A percentile compares a stretch with the other conserved stretches of the same genome.
Evolutionary conservation across 2,797 vertebrate species (phyloP).

Genomic region (Mallotus villosus): DNA sequence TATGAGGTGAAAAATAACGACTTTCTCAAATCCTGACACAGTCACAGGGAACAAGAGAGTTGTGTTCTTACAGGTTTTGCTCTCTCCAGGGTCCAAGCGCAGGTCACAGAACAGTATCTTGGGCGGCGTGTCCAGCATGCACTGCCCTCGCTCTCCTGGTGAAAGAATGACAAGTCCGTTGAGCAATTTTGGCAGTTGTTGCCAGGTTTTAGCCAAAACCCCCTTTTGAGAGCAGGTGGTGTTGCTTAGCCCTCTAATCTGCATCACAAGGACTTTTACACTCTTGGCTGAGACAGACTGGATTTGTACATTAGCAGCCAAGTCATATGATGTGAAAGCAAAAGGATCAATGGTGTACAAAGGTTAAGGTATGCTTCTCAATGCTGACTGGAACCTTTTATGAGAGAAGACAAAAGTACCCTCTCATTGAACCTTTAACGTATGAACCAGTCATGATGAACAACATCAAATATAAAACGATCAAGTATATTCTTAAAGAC

Average conservation of each 20-base stretch:
- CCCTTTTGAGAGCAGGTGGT: neutral
- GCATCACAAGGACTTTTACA: constrained; percentile 25
- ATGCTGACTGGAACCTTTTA: neutral
- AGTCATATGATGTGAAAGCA: constrained; percentile 9
- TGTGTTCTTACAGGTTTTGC: constrained; percentile 87
- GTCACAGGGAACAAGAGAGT: neutral
- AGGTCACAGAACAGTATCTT: constrained; percentile 99
- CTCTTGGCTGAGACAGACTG: neutral
- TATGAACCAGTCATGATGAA: neutral
- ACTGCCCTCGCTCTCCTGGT: constrained; percentile 94
- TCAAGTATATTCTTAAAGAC: too few species aligned
- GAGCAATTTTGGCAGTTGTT: neutral
- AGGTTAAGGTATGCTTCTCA: neutral
- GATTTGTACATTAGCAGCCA: constrained; percentile 7
- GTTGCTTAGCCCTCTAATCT: constrained; percentile 17
- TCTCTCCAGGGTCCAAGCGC: constrained; percentile 92
- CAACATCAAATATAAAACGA: too few species aligned
- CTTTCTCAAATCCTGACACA: neutral
- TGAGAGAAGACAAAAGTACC: neutral
- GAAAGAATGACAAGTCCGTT: constrained; percentile 7
- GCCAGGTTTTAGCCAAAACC: neutral
- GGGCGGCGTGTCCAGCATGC: constrained; percentile 95
- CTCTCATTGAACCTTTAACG: neutral
- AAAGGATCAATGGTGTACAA: constrained; percentile 1
- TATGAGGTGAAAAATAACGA: neutral